A percentile compares a stretch with the other conserved stretches of the same genome.
Evolutionary conservation across 1,140 invertebrate species (phyloP).

Genomic region (Stegodyphus dumicola): DNA sequence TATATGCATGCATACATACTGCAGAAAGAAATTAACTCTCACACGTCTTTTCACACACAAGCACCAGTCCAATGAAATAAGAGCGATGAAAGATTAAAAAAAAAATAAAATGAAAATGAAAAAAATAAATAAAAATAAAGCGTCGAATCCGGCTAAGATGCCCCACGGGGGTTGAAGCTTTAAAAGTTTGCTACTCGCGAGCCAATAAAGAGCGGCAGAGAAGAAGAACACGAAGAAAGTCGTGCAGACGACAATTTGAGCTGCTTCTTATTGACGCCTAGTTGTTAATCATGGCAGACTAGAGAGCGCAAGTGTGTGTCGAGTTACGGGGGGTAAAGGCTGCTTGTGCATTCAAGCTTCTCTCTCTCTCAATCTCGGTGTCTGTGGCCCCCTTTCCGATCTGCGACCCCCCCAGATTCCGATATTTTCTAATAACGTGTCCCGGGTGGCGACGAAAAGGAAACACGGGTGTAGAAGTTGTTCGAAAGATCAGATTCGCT

Average conservation of each 20-base stretch:
- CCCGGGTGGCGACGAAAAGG: constrained; percentile 21
- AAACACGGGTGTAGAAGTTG: neutral
- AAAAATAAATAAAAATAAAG: neutral
- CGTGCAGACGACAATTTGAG: constrained; percentile 46
- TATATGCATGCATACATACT: constrained; percentile 34
- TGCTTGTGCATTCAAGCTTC: neutral
- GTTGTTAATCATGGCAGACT: constrained; percentile 37
- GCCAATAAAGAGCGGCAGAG: constrained; percentile 20
- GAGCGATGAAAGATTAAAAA: constrained; percentile 21
- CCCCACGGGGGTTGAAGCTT: constrained; percentile 32
- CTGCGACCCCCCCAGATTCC: neutral
- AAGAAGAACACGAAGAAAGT: constrained; percentile 24
- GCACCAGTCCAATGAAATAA: neutral
- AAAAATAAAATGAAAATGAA: neutral
- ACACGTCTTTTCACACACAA: neutral
- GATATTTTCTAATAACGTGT: constrained; percentile 51
- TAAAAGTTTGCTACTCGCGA: constrained; percentile 44
- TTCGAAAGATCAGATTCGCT: constrained; percentile 47
- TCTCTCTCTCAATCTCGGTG: constrained; percentile 28
- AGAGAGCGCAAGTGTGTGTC: constrained; percentile 7
- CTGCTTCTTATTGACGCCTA: constrained; percentile 49
- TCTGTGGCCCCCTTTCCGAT: neutral
- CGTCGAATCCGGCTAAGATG: neutral
- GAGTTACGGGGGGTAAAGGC: constrained; percentile 7
- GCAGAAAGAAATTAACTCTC: constrained; percentile 50